A percentile compares a stretch with the other conserved stretches of the same genome.
These are phyloP conservation scores for Astropecten irregularis DNA, from an alignment of 53 echinoderm and acorn worm genomes.

Conservation along the genomic window DNA sequence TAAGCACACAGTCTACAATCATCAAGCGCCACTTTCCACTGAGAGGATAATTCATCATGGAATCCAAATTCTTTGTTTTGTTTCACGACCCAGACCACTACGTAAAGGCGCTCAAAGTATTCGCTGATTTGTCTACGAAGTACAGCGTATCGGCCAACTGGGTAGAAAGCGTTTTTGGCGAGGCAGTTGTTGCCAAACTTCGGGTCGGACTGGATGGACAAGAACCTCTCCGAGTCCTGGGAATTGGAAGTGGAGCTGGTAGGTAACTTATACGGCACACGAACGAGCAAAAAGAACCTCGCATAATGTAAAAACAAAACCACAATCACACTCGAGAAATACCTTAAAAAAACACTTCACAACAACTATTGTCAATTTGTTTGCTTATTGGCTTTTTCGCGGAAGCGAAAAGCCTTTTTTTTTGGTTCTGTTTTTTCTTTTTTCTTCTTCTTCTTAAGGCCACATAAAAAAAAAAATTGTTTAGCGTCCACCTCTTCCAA, in stretches of 20 bases:
- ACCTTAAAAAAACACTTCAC: not conserved
- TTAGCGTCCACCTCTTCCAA: too few species aligned
- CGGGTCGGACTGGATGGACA: not conserved
- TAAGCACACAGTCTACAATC: too few species aligned
- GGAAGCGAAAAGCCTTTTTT: not conserved
- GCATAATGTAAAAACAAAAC: too few species aligned
- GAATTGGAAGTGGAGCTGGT: conserved; percentile 57
- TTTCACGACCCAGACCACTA: conserved; percentile 64
- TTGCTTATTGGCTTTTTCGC: not conserved
- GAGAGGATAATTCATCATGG: too few species aligned
- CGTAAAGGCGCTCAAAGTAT: conserved; percentile 51
- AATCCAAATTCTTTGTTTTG: conserved; percentile 2
- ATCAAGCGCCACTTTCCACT: too few species aligned
- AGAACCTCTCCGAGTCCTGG: conserved; percentile 36
- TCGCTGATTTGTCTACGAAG: conserved; percentile 44
- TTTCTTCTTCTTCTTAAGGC: too few species aligned
- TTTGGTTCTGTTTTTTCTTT: too few species aligned
- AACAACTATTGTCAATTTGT: not conserved
- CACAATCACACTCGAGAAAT: too few species aligned
- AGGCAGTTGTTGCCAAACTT: conserved; percentile 30
- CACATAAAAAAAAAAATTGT: too few species aligned
- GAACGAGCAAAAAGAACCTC: too few species aligned
- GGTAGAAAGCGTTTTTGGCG: conserved; percentile 44
- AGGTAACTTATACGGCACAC: too few species aligned
- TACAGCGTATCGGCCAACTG: conserved; percentile 49